Conservation (phyloP, 2,888 invertebrate genomes). For the Coremacera marginata region DNA sequence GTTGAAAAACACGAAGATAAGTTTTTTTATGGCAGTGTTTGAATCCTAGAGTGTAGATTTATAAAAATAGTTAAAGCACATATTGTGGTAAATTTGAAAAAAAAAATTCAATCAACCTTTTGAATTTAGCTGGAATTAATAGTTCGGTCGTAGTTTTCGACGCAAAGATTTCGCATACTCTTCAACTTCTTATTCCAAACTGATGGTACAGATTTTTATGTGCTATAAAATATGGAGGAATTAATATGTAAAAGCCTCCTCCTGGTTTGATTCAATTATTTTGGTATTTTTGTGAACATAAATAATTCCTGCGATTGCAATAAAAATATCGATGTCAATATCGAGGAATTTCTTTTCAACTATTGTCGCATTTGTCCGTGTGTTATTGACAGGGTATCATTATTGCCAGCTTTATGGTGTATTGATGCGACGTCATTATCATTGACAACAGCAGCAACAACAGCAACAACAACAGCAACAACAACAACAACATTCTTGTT, state of each 20-base stretch:
- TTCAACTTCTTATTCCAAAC: neutral
- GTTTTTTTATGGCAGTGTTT: no score
- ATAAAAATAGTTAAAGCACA: no score
- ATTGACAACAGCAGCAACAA: slow-evolving; percentile 40
- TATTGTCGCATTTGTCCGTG: slow-evolving; percentile 40
- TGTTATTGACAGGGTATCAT: slow-evolving; percentile 66
- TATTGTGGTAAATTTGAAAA: no score
- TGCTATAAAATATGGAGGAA: no score
- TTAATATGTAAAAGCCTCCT: neutral
- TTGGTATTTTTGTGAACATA: neutral
- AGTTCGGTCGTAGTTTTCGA: no score
- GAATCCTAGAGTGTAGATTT: no score
- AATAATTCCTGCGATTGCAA: slow-evolving; percentile 8
- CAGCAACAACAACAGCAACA: slow-evolving; percentile 42
- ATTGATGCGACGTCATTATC: slow-evolving; percentile 53
- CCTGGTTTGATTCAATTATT: neutral
- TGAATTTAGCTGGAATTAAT: no score
- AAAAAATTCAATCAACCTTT: no score
- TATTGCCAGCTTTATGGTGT: slow-evolving; percentile 63
- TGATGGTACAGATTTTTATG: neutral
- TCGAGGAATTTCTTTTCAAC: slow-evolving; percentile 3
- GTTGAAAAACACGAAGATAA: no score
- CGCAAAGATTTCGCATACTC: neutral
- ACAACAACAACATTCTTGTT: no score
- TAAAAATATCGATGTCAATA: slow-evolving; percentile 32